Conservation (phyloP, 2,113 vertebrate species). For the Bothrops jararaca region DNA sequence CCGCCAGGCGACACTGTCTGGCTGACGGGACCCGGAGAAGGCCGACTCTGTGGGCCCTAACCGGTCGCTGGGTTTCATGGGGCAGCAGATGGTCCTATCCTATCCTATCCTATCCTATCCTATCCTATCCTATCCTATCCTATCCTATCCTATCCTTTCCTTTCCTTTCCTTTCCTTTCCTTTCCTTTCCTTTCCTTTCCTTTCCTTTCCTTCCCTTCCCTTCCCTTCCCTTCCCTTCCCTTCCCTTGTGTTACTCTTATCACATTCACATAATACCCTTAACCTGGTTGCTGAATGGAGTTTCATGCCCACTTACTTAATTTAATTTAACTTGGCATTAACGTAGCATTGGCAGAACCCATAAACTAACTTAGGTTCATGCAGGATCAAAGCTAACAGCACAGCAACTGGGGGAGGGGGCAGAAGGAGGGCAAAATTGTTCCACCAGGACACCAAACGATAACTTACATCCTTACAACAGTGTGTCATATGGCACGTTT, state of each 20-base stretch:
- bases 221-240: no score
- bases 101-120: no score
- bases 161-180: background rate
- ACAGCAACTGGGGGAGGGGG: accelerated
- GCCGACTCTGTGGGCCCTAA: no score
- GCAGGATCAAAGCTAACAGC: background rate
- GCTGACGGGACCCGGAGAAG: no score
- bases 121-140: no score
- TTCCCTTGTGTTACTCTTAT: background rate
- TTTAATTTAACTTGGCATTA: background rate
- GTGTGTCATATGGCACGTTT: background rate
- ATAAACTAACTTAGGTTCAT: background rate
- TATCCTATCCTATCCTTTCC: no score
- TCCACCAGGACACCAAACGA: background rate
- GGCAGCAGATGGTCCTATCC: no score
- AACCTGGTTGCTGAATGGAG: no score
- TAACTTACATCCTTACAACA: background rate
- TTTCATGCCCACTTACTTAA: background rate
- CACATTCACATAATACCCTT: background rate
- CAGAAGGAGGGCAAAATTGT: background rate
- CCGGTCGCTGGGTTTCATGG: no score
- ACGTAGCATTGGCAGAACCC: background rate
- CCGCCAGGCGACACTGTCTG: no score
- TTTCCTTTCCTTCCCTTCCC: no score
- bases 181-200: no score